phyloP scores from a whole-genome alignment of 2,888 invertebrate species.

The Drosophila nr. fundita region DNA sequence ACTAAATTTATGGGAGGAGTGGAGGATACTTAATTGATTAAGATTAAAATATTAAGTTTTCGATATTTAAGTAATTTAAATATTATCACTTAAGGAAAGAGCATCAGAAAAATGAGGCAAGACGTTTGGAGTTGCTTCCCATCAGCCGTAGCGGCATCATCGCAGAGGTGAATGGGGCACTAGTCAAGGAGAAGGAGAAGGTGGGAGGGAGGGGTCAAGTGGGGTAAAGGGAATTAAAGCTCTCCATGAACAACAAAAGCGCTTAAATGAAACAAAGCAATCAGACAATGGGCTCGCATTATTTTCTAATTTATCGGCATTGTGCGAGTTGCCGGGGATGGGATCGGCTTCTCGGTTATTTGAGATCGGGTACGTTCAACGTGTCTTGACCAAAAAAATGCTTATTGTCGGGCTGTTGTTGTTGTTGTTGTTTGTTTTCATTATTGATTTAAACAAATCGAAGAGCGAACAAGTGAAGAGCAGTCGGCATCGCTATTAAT shows the following conservation, averaged over 20 bases:
- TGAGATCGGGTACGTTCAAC: slow-evolving; percentile 28
- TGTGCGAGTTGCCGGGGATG: slow-evolving; percentile 54
- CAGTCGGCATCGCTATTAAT: slow-evolving; percentile 66
- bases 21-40: not conserved
- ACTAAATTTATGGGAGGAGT: not conserved
- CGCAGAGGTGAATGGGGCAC: slow-evolving; percentile 44
- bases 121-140: slow-evolving; percentile 34
- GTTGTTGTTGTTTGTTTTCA: slow-evolving; percentile 65
- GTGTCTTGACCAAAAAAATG: slow-evolving; percentile 40
- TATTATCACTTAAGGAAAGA: slow-evolving; percentile 13
- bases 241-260: slow-evolving; percentile 69
- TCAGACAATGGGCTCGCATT: slow-evolving; percentile 81
- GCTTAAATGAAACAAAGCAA: slow-evolving; percentile 80
- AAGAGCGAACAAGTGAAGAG: slow-evolving; percentile 72
- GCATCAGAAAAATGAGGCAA: slow-evolving; percentile 15
- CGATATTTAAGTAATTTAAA: not conserved
- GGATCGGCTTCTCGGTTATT: slow-evolving; percentile 61
- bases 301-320: slow-evolving; percentile 83
- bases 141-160: slow-evolving; percentile 16
- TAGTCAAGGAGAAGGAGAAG: not conserved
- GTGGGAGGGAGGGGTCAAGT: not conserved
- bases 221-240: slow-evolving; percentile 18
- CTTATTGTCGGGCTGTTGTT: slow-evolving; percentile 41
- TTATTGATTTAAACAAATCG: slow-evolving; percentile 80
- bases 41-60: not conserved